Evolutionary conservation across 2,797 vertebrate genomes (phyloP).

Genomic region (Lepilemur septentrionalis): DNA sequence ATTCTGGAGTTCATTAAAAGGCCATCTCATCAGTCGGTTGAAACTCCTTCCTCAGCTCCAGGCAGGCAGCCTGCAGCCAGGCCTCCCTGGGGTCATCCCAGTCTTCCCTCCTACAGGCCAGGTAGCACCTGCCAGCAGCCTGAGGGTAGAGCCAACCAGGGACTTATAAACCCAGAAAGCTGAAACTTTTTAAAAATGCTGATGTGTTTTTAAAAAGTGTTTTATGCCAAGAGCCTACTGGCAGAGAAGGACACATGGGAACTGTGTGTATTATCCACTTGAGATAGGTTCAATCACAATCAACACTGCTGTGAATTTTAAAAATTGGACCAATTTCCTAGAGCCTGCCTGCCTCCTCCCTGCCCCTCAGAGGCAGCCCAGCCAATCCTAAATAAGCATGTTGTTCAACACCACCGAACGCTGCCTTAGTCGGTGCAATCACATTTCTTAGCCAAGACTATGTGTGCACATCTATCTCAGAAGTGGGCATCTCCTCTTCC

Average conservation of each 20-base stretch:
- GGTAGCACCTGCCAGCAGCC: slow-evolving; percentile 60
- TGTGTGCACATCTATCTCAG: background rate
- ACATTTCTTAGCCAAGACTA: background rate
- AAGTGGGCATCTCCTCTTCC: background rate
- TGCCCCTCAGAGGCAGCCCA: background rate
- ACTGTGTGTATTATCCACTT: slow-evolving; percentile 23
- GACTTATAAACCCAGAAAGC: slow-evolving; percentile 63
- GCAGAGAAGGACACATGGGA: slow-evolving; percentile 25
- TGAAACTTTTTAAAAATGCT: slow-evolving; percentile 51
- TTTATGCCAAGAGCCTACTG: slow-evolving; percentile 65
- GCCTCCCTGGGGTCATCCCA: background rate
- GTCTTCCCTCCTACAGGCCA: background rate
- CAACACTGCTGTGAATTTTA: slow-evolving; percentile 41
- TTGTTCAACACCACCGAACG: background rate
- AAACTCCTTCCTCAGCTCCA: slow-evolving; percentile 18
- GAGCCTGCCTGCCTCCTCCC: background rate
- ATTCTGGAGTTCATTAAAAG: slow-evolving; percentile 41
- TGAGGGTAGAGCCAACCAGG: slow-evolving; percentile 34
- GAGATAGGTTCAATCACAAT: slow-evolving; percentile 23
- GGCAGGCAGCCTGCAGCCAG: slow-evolving; percentile 22
- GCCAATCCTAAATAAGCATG: background rate
- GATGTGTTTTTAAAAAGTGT: slow-evolving; percentile 61
- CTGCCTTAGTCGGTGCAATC: background rate
- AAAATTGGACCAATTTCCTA: slow-evolving; percentile 25
- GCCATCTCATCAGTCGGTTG: background rate